phyloP scores from a whole-genome alignment of 1,140 invertebrate genomes.

The Thrips palmi region DNA sequence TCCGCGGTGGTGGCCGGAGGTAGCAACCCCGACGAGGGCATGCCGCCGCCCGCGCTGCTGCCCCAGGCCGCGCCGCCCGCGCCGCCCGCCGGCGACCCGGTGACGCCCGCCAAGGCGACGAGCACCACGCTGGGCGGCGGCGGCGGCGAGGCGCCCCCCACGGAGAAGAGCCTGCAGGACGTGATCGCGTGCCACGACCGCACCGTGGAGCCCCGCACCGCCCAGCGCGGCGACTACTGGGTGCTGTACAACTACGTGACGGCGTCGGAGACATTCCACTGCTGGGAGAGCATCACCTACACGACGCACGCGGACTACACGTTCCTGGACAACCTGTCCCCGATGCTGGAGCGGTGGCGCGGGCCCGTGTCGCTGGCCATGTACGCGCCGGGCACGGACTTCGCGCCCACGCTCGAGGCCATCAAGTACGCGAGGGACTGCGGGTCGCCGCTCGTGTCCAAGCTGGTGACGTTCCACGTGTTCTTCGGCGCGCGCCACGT shows the following conservation, averaged over 20 bases:
- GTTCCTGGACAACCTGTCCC: conserved; percentile 74
- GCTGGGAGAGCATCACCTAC: conserved; percentile 75
- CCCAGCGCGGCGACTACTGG: conserved; percentile 74
- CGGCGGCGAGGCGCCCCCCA: conserved; percentile 19
- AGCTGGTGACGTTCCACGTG: conserved; percentile 67
- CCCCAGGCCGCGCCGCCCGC: conserved; percentile 9
- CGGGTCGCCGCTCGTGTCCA: conserved; percentile 37
- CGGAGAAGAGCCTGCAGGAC: conserved; percentile 22
- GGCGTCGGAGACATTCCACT: conserved; percentile 27
- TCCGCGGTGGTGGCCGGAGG: conserved; percentile 22
- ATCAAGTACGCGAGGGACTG: conserved; percentile 39
- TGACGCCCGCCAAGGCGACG: conserved; percentile 20
- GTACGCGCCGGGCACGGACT: conserved; percentile 47
- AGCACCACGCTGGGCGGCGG: conserved; percentile 18
- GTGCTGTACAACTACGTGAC: conserved; percentile 73
- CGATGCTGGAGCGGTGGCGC: conserved; percentile 50
- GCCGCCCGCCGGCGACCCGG: conserved; percentile 22
- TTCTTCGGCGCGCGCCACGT: conserved; percentile 74
- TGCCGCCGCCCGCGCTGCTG: conserved; percentile 20
- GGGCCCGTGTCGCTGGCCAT: conserved; percentile 50
- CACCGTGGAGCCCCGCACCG: conserved; percentile 35
- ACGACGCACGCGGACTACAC: conserved; percentile 84
- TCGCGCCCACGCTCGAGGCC: conserved; percentile 30
- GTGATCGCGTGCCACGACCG: conserved; percentile 43
- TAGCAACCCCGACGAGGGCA: conserved; percentile 18